A percentile compares a stretch with the other conserved stretches of the same genome.
phyloP scores from a whole-genome alignment of 2,797 vertebrate species.

The Prunella strophiata region DNA sequence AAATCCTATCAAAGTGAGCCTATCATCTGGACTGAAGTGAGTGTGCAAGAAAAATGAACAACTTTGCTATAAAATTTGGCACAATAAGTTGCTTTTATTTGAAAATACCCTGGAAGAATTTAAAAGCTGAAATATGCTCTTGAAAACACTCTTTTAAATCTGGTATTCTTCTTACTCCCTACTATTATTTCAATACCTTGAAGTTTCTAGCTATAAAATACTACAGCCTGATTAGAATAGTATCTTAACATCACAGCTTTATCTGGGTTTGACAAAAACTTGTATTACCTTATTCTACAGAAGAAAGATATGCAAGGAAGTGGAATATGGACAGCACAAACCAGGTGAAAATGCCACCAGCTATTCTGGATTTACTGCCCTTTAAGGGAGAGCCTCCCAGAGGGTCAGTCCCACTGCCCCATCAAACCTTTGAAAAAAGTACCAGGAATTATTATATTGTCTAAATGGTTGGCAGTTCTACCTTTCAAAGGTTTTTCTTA shows the following conservation, averaged over 20 bases:
- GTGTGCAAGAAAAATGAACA: slow-evolving; percentile 53
- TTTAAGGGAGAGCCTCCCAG: neutral
- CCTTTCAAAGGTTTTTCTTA: neutral
- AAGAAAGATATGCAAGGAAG: neutral
- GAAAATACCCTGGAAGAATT: neutral
- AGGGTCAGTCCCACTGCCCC: neutral
- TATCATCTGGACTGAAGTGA: slow-evolving; percentile 56
- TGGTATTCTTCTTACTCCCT: neutral
- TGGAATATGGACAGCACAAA: neutral
- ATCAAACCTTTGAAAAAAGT: neutral
- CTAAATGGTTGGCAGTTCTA: neutral
- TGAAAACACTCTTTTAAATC: neutral
- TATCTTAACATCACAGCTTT: neutral
- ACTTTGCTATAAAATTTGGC: slow-evolving; percentile 44
- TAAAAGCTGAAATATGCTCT: neutral
- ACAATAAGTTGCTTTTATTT: slow-evolving; percentile 41
- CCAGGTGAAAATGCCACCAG: neutral
- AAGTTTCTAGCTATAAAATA: neutral
- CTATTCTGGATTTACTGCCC: neutral
- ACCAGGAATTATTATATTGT: neutral
- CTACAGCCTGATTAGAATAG: neutral
- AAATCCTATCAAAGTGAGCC: slow-evolving; percentile 67
- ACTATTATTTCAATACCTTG: neutral
- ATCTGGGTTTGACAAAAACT: neutral
- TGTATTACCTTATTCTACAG: neutral